Evolutionary conservation across 2,888 invertebrate genomes (phyloP), one percentile per base, ranked within the genome.

Genomic region (Stenodema calcarata): DNA sequence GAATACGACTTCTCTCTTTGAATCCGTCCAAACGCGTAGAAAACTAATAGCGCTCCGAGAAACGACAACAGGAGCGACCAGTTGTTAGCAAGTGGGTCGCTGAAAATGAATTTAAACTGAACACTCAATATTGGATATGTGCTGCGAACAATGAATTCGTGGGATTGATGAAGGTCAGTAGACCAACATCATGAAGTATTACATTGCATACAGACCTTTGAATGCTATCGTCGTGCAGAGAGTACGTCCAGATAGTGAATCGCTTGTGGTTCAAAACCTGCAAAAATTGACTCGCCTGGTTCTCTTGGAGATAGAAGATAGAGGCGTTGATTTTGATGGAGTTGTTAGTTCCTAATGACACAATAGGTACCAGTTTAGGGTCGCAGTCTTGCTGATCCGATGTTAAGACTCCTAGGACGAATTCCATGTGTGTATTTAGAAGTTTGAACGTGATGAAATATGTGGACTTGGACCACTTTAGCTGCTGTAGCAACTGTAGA

Each of bases 381-480:
- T 78, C 42, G 23, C 78, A 78, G 0, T 18, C 23, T 35, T 44
- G 27, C 23, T 41, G 14, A 23, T 78, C 23, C 3, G 78, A 27
- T 0, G 44, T 14, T 23, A 78, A 18, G 6, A n/a, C 18, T 4
- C 18, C 44, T 1, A 27, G 16, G 18, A 78, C 44, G 12, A 78
- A 78, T 18, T 78, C 78, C 78, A 78, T 78, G n/a, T n/a, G n/a
- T n/a, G n/a, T n/a, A n/a, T n/a, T n/a, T 18, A n/a, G 50, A 50
- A 16, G 12, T 47, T 16, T 47, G n/a, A n/a, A n/a, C n/a, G n/a
- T n/a, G n/a, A n/a, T n/a, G n/a, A n/a, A n/a, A n/a, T n/a, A n/a
- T n/a, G n/a, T n/a, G n/a, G n/a, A n/a, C n/a, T n/a, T n/a, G n/a
- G n/a, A n/a, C n/a, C n/a, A n/a, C n/a, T n/a, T n/a, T n/a, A n/a